Conservation (phyloP, 2,113 vertebrate genomes). For the Ginglymostoma cirratum region DNA sequence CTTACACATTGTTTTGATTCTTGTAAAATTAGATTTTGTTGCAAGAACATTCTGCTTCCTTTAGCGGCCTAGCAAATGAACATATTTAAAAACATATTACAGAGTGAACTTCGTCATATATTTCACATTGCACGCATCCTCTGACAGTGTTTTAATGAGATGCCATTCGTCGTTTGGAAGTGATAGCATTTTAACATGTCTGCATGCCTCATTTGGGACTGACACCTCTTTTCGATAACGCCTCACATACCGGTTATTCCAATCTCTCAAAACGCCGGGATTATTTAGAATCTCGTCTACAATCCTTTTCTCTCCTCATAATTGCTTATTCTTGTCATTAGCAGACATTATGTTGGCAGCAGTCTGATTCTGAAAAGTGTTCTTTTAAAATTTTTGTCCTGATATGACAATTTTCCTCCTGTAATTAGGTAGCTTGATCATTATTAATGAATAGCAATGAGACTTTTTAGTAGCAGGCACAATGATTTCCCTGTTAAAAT, state of each 20-base stretch:
- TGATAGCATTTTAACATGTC: not conserved
- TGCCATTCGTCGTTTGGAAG: not conserved
- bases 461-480: not conserved
- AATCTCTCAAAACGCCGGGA: not conserved
- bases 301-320: not conserved
- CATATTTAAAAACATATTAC: not conserved
- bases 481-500: slow-evolving; percentile 25
- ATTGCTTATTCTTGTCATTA: slow-evolving; percentile 28
- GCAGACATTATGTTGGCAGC: not conserved
- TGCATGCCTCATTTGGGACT: not conserved
- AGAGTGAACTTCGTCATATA: not conserved
- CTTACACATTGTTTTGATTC: not conserved
- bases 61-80: not conserved
- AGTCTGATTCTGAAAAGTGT: slow-evolving; percentile 22
- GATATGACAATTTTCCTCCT: slow-evolving; percentile 34
- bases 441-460: slow-evolving; percentile 34
- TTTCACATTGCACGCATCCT: not conserved
- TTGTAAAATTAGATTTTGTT: not conserved
- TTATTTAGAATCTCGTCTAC: slow-evolving; percentile 4
- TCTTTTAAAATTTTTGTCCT: slow-evolving; percentile 19
- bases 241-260: not conserved
- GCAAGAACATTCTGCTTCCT: not conserved
- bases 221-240: not conserved
- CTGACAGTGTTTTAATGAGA: not conserved
- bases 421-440: slow-evolving; percentile 26